Percentiles rank a stretch among this genome's conserved stretches.
These are phyloP conservation scores for Drosophila lacertosa DNA, from an alignment of 1,140 invertebrate genomes.

Conservation along the genomic window DNA sequence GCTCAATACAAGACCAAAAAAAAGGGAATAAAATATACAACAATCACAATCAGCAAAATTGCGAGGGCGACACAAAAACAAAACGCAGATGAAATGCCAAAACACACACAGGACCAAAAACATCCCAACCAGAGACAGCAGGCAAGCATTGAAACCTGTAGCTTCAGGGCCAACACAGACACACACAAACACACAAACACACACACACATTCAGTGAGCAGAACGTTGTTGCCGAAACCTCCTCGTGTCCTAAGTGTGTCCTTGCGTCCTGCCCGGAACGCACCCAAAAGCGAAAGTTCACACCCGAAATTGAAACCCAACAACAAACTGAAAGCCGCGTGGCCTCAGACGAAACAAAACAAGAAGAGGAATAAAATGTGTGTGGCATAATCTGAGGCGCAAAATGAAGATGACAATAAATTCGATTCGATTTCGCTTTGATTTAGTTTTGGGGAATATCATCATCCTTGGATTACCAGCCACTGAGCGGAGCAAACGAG, in stretches of 20 bases:
- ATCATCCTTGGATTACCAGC: slow-evolving; percentile 75
- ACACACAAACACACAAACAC: too few species aligned
- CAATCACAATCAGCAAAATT: slow-evolving; percentile 69
- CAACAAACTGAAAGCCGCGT: slow-evolving; percentile 34
- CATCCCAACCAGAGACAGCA: slow-evolving; percentile 23
- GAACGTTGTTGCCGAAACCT: too few species aligned
- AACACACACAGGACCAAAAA: slow-evolving; percentile 35
- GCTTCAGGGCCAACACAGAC: slow-evolving; percentile 66
- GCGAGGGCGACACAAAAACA: slow-evolving; percentile 58
- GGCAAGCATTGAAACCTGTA: slow-evolving; percentile 75
- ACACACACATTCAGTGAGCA: too few species aligned
- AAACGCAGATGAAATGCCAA: slow-evolving; percentile 62
- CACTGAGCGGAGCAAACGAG: slow-evolving; percentile 37
- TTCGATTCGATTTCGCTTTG: slow-evolving; percentile 82
- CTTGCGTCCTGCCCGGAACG: slow-evolving; percentile 30
- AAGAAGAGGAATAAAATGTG: slow-evolving; percentile 39
- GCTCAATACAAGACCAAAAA: slow-evolving; percentile 45
- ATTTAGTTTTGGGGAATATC: slow-evolving; percentile 81
- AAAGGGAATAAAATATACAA: slow-evolving; percentile 23
- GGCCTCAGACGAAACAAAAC: not conserved
- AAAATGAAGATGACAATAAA: slow-evolving; percentile 82
- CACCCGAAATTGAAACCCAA: slow-evolving; percentile 80
- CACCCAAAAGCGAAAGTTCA: slow-evolving; percentile 68
- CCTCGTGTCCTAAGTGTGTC: slow-evolving; percentile 27
- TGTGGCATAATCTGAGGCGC: slow-evolving; percentile 78